phyloP scores from a whole-genome alignment of 2,797 vertebrate species.

The Pangasius krempfi region DNA sequence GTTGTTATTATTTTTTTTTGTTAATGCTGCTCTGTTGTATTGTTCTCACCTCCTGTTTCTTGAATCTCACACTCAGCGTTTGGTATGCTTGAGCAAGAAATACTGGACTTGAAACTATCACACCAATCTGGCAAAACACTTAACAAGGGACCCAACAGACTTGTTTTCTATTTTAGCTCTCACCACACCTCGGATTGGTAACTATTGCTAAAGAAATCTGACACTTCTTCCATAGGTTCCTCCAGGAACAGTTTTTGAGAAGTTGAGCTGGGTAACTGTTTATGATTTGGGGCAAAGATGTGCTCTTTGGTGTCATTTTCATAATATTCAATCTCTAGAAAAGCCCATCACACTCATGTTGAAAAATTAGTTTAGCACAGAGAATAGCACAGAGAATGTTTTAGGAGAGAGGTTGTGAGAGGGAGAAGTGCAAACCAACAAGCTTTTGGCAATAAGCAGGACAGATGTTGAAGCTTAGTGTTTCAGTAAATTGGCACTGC shows the following conservation, averaged over 20 bases:
- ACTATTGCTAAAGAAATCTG: background rate
- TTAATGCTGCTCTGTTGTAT: background rate
- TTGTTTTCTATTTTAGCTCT: background rate
- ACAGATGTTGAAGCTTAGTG: background rate
- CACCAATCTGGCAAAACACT: background rate
- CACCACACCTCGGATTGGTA: background rate
- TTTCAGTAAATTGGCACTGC: background rate
- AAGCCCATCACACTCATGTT: background rate
- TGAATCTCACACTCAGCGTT: slow-evolving; percentile 3
- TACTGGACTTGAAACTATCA: background rate
- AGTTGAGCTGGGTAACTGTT: background rate
- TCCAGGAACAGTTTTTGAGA: background rate
- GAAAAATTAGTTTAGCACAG: background rate
- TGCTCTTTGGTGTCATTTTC: background rate
- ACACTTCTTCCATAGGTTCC: background rate
- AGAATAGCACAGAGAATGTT: background rate
- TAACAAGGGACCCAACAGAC: background rate
- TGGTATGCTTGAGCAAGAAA: background rate
- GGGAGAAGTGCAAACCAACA: background rate
- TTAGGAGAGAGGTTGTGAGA: background rate
- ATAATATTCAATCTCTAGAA: background rate
- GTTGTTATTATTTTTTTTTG: background rate
- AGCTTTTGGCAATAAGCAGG: background rate
- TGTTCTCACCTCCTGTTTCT: slow-evolving; percentile 21
- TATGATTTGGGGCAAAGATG: background rate